These are phyloP conservation scores for Florisuga fusca DNA, from an alignment of 2,797 vertebrate species.

Conservation along the genomic window DNA sequence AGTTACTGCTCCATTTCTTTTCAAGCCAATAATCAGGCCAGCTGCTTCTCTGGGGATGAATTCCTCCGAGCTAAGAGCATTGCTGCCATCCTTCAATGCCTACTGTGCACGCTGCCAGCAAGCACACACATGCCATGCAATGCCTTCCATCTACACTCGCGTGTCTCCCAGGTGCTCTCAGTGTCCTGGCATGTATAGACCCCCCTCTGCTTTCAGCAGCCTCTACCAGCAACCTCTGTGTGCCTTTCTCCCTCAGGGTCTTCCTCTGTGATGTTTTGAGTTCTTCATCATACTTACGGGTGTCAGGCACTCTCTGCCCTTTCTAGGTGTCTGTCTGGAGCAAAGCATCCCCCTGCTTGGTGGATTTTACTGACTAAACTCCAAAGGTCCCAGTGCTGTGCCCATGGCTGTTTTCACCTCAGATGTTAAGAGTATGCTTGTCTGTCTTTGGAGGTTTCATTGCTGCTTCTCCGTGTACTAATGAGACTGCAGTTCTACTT, in stretches of 20 bases:
- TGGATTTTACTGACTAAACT: not conserved
- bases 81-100: not conserved
- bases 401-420: rapidly evolving
- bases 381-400: not conserved
- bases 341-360: not conserved
- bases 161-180: not conserved
- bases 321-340: not conserved
- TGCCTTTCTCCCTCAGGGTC: not conserved
- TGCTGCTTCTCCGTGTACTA: not conserved
- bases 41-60: not conserved
- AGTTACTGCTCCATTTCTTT: not conserved
- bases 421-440: rapidly evolving
- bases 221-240: not conserved
- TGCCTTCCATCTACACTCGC: not conserved
- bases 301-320: not conserved
- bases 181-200: rapidly evolving
- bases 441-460: not conserved
- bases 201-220: rapidly evolving
- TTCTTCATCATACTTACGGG: not conserved
- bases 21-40: not conserved
- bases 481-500: not conserved
- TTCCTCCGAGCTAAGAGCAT: not conserved
- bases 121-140: rapidly evolving
- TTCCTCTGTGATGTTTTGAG: not conserved
- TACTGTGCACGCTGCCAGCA: not conserved